Conservation (phyloP, 2,888 invertebrate genomes). For the Pardosa pseudoannulata region DNA sequence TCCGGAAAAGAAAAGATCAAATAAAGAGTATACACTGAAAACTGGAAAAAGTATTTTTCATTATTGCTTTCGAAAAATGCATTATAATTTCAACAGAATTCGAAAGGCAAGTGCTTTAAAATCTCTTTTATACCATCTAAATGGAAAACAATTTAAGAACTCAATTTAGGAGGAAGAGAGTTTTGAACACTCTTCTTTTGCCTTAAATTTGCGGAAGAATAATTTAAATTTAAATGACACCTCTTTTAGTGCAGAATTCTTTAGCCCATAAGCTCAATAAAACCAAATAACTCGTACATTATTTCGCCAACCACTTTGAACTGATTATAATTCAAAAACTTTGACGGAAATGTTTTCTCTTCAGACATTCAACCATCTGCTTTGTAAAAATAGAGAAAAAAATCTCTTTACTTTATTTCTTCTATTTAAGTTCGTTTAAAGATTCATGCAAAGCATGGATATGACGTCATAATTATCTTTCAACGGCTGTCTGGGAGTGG, state of each 20-base stretch:
- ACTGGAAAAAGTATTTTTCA: constrained; percentile 5
- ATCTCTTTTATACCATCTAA: not conserved
- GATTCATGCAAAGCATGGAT: too few relatives aligned
- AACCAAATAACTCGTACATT: not conserved
- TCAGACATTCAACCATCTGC: too few relatives aligned
- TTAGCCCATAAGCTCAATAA: not conserved
- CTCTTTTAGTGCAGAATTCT: not conserved
- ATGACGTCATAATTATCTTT: too few relatives aligned
- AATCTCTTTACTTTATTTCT: too few relatives aligned
- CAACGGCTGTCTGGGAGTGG: too few relatives aligned
- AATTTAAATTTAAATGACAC: not conserved
- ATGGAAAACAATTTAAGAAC: constrained; percentile 4
- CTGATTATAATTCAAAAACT: not conserved
- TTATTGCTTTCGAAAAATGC: not conserved
- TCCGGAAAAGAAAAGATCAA: constrained; percentile 28
- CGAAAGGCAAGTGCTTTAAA: constrained; percentile 16
- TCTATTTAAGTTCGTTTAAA: too few relatives aligned
- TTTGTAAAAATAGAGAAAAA: too few relatives aligned
- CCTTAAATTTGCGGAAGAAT: not conserved
- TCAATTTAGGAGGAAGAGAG: not conserved
- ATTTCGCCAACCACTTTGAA: not conserved
- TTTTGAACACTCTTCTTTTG: not conserved
- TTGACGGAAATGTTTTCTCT: too few relatives aligned
- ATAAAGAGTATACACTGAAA: not conserved
- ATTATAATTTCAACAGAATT: constrained; percentile 5